phyloP scores from a whole-genome alignment of 2,888 invertebrate genomes.

The Pilophorus perplexus region DNA sequence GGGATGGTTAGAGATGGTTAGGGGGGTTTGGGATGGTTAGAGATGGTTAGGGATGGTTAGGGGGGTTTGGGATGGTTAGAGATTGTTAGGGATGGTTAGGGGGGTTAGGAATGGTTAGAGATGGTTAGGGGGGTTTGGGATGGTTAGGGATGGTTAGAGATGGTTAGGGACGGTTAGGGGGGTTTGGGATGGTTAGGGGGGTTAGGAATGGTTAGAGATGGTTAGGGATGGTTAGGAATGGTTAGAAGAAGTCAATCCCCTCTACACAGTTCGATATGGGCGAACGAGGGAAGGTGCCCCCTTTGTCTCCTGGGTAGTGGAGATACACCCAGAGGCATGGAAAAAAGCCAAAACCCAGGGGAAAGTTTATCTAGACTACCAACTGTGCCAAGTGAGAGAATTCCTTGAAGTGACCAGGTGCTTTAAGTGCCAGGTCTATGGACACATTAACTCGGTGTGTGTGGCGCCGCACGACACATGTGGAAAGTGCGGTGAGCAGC shows the following conservation, averaged over 20 bases:
- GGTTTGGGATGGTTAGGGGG: too few relatives aligned
- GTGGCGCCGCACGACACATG: neutral
- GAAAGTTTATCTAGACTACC: neutral
- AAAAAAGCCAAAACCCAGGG: neutral
- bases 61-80: too few relatives aligned
- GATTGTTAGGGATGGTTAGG: too few relatives aligned
- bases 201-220: too few relatives aligned
- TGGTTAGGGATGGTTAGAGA: too few relatives aligned
- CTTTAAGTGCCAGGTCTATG: constrained; percentile 22
- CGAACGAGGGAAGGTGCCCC: neutral
- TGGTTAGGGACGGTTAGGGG: too few relatives aligned
- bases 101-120: too few relatives aligned
- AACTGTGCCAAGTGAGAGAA: neutral
- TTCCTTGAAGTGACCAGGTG: constrained; percentile 10
- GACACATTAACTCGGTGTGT: constrained; percentile 6
- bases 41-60: too few relatives aligned
- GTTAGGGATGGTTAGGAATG: neutral
- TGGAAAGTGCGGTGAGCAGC: neutral
- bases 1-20: too few relatives aligned
- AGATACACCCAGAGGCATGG: neutral
- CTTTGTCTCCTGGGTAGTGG: constrained; percentile 14
- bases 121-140: too few relatives aligned
- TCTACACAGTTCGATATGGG: constrained; percentile 12
- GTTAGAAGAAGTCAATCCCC: constrained; percentile 5
- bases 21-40: too few relatives aligned